A percentile compares a stretch with the other conserved stretches of the same genome.
phyloP scores from a whole-genome alignment of 1,140 invertebrate genomes.

The Trichonephila clavipes region DNA sequence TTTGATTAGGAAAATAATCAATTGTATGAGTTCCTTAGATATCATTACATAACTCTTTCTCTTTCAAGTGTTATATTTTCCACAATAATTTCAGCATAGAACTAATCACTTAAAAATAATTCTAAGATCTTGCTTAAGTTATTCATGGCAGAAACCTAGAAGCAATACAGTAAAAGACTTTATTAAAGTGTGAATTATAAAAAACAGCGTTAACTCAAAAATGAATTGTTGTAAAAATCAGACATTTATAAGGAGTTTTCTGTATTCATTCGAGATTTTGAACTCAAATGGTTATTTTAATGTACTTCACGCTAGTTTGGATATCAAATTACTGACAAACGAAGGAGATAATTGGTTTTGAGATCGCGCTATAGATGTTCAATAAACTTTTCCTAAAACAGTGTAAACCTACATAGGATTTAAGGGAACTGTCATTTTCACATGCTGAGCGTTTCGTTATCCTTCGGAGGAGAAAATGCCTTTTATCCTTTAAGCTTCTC shows the following conservation, averaged over 20 bases:
- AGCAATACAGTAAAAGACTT: too few species aligned
- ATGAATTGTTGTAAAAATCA: too few species aligned
- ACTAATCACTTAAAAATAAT: too few species aligned
- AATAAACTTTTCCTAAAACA: neutral
- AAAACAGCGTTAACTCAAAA: too few species aligned
- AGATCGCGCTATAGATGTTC: constrained; percentile 18
- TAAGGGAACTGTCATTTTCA: constrained; percentile 33
- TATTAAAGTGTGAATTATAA: too few species aligned
- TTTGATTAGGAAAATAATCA: too few species aligned
- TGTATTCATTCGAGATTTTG: neutral
- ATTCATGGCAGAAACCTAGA: too few species aligned
- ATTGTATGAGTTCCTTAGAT: too few species aligned
- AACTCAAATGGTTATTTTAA: neutral
- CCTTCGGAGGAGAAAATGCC: constrained; percentile 8
- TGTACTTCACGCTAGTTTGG: neutral
- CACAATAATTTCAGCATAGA: too few species aligned
- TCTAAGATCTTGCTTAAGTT: too few species aligned
- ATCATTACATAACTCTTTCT: too few species aligned
- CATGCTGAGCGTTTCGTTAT: neutral
- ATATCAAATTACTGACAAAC: neutral
- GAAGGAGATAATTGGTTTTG: neutral
- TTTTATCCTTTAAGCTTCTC: constrained; percentile 44
- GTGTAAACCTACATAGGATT: neutral
- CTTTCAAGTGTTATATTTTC: too few species aligned
- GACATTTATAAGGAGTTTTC: neutral